Evolutionary conservation across 1,140 invertebrate genomes (phyloP).

Genomic region (Drosophila pruinosa): DNA sequence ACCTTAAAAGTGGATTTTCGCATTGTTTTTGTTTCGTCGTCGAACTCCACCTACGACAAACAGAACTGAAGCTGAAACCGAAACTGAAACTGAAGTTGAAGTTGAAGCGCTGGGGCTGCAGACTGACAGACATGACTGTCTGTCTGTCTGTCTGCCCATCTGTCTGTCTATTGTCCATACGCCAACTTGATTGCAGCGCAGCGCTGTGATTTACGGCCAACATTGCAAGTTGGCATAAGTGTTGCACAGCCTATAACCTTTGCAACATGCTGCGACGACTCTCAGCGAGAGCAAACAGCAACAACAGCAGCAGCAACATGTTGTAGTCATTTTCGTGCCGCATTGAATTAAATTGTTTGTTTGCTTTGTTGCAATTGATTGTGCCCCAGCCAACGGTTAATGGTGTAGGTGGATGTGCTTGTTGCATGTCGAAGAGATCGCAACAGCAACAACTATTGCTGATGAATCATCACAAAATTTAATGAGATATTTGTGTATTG

Average conservation of each 20-base stretch:
- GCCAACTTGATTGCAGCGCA: constrained; percentile 66
- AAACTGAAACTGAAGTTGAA: not conserved
- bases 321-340: constrained; percentile 61
- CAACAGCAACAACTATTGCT: constrained; percentile 28
- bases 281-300: constrained; percentile 14
- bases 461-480: constrained; percentile 76
- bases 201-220: constrained; percentile 72
- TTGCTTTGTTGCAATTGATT: constrained; percentile 80
- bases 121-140: constrained; percentile 35
- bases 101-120: not conserved
- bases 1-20: constrained; percentile 82
- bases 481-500: constrained; percentile 67
- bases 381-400: constrained; percentile 77
- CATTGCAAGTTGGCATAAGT: constrained; percentile 81
- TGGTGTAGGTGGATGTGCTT: constrained; percentile 70
- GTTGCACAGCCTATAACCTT: constrained; percentile 80
- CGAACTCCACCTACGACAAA: constrained; percentile 44
- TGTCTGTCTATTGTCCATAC: constrained; percentile 33
- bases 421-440: constrained; percentile 30
- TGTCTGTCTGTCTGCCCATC: constrained; percentile 32
- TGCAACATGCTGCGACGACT: constrained; percentile 65
- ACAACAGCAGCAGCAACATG: constrained; percentile 52
- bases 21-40: constrained; percentile 59
- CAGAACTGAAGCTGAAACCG: not conserved
- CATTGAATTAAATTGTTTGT: constrained; percentile 82